phyloP scores from a whole-genome alignment of 2,113 vertebrate genomes.

The Macaca nemestrina region DNA sequence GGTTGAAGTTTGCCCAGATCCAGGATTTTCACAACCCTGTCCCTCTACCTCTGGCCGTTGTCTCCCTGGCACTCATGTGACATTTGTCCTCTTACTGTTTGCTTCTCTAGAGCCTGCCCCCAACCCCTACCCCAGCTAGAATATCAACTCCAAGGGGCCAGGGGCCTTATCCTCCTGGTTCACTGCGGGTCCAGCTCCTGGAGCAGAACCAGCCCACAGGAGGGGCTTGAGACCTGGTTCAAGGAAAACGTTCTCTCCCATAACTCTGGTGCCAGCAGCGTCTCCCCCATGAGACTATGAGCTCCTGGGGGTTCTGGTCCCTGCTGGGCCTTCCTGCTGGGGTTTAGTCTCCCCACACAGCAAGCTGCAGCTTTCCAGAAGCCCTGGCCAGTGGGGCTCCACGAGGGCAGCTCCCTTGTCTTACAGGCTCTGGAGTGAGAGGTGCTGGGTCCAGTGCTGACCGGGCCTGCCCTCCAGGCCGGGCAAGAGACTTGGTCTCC shows the following conservation, averaged over 20 bases:
- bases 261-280: neutral
- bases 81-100: too few species aligned
- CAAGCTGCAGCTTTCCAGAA: neutral
- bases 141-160: neutral
- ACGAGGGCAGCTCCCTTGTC: neutral
- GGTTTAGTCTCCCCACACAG: too few species aligned
- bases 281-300: neutral
- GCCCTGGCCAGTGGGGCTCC: too few species aligned
- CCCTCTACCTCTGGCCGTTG: neutral
- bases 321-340: neutral
- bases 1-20: too few species aligned
- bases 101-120: neutral
- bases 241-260: accelerated
- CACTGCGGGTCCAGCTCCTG: too few species aligned
- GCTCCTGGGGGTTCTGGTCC: neutral
- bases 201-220: neutral
- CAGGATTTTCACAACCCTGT: too few species aligned
- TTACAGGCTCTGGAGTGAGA: neutral
- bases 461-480: too few species aligned
- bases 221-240: too few species aligned
- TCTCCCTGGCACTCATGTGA: neutral
- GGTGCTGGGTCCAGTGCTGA: neutral
- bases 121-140: neutral
- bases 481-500: too few species aligned
- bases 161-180: neutral